Conservation (phyloP, 2,888 invertebrate genomes). For the Eudemis profundana region DNA sequence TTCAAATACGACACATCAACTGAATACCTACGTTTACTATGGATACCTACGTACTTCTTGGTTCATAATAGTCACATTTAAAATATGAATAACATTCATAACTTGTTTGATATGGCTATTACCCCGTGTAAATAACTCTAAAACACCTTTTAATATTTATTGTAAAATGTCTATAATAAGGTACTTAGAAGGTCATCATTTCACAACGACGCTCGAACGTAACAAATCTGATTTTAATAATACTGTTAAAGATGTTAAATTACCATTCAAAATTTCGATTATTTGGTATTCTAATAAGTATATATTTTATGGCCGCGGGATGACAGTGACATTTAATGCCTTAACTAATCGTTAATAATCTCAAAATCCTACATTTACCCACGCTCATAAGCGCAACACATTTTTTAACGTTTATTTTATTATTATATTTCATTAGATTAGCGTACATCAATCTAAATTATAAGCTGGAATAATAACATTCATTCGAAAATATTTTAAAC, state of each 20-base stretch:
- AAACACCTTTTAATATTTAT: constrained; percentile 59
- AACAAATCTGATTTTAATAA: constrained; percentile 66
- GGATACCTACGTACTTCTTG: constrained; percentile 34
- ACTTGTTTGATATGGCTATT: constrained; percentile 67
- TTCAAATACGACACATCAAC: constrained; percentile 6
- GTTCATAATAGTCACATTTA: constrained; percentile 50
- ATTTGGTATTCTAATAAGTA: constrained; percentile 40
- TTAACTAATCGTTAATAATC: constrained; percentile 76
- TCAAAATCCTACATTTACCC: constrained; percentile 59
- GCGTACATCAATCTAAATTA: constrained; percentile 60
- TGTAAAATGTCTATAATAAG: constrained; percentile 54
- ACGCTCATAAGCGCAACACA: constrained; percentile 58
- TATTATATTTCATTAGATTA: constrained; percentile 52
- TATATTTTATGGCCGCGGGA: constrained; percentile 46
- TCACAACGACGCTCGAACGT: constrained; percentile 55
- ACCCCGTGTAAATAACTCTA: constrained; percentile 70
- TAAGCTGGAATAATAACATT: constrained; percentile 66
- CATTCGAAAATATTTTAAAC: constrained; percentile 62
- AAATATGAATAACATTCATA: constrained; percentile 31
- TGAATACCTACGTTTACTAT: constrained; percentile 17
- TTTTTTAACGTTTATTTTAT: constrained; percentile 52
- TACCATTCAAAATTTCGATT: constrained; percentile 54
- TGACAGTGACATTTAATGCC: constrained; percentile 77
- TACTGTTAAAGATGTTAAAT: constrained; percentile 69
- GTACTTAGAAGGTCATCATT: constrained; percentile 60